These are phyloP conservation scores for Malthinus seriepunctatus DNA, from an alignment of 2,888 invertebrate species.

Conservation along the genomic window DNA sequence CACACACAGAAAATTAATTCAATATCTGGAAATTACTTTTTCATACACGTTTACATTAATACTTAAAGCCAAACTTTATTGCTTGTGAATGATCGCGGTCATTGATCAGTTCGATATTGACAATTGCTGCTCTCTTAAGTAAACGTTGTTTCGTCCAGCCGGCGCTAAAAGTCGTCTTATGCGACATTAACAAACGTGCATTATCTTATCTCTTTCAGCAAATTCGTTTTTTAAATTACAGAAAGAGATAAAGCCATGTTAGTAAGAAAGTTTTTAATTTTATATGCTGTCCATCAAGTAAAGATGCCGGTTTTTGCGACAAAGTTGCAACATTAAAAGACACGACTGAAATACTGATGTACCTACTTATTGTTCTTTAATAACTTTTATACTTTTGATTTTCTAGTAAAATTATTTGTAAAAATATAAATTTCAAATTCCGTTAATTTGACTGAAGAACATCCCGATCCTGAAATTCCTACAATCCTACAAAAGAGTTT, in stretches of 20 bases:
- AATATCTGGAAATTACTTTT: constrained; percentile 26
- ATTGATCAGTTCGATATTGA: constrained; percentile 32
- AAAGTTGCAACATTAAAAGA: constrained; percentile 32
- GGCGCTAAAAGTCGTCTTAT: constrained; percentile 26
- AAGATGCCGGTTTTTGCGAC: constrained; percentile 33
- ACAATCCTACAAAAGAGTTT: not conserved
- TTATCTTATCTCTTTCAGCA: constrained; percentile 12
- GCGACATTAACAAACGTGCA: constrained; percentile 8
- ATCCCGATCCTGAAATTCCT: not conserved
- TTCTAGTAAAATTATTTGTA: no score
- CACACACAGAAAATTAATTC: constrained; percentile 32
- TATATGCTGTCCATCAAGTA: constrained; percentile 29
- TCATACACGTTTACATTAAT: constrained; percentile 16
- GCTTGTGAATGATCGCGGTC: constrained; percentile 29
- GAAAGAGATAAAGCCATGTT: constrained; percentile 21
- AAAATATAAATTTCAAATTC: no score
- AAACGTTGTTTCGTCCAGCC: constrained; percentile 29
- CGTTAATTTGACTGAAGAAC: no score
- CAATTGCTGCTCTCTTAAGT: constrained; percentile 23
- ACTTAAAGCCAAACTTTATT: constrained; percentile 18
- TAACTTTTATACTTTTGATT: constrained; percentile 7
- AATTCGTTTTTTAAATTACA: not conserved
- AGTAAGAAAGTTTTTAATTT: constrained; percentile 14
- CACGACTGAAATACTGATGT: constrained; percentile 32
- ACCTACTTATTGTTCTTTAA: constrained; percentile 26